Evolutionary conservation across 2,888 invertebrate genomes (phyloP), one percentile per base, ranked within the genome.

Genomic region (Limnephilus marmoratus): DNA sequence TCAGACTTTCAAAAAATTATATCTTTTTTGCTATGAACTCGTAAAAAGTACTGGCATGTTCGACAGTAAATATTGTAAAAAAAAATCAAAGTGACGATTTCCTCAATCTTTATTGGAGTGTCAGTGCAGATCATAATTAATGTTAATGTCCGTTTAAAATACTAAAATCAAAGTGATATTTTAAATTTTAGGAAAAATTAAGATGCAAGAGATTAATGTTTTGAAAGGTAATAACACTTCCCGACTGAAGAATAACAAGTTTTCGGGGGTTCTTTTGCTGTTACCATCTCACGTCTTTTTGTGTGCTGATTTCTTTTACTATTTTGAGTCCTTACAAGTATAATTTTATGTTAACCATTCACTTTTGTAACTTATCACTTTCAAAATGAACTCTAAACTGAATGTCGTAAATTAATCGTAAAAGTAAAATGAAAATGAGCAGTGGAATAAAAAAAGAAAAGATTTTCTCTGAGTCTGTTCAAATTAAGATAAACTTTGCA

Each of bases 281-380:
- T 68, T 86, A 13, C 24, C 86, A 86, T 86, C 49, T 86, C 49
- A 29, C 41, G 86, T 9, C 29, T 37, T 86, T 86, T 45, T 86
- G 86, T 45, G 45, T 86, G 49, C 37, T 37, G 83, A 83, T 45
- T 41, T 86, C n/a, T 86, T 86, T 86, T 86, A 86, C 49, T 45
- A 45, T 45, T 86, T 86, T 86, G 34, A 37, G 45, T 86, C 45
- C 86, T 86, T 45, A 29, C 86, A 86, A 86, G 45, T 45, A 45
- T 86, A 68, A 68, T 68, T 86, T 86, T 24, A 86, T 86, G 45
- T 45, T 45, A 45, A 86, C 37, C 37, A 41, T 86, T 45, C 45
- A 37, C 45, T 45, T 37, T 86, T 86, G 45, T 86, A 86, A 45
- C 49, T 41, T 45, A 9, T 41, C 45, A n/a, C 45, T 18, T n/a